Base-by-base conservation (phyloP, 2,797 vertebrate species). In the Ciconia nigra region DNA sequence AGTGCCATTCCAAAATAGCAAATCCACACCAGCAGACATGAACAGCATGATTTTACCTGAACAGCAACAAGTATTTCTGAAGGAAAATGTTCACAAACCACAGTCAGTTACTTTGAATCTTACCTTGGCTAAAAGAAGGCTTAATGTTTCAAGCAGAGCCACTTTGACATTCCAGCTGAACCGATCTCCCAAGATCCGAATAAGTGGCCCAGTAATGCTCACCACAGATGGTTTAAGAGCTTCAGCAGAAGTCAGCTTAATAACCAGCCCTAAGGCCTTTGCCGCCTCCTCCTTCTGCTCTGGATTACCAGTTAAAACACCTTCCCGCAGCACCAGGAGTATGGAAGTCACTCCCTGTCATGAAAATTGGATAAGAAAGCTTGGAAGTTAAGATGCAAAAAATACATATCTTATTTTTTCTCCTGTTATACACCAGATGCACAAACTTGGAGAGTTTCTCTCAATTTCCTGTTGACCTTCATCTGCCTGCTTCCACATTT, bases 231-330 rank as follows among this genome's bases (percentile, higher is more conserved):
- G 99, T 42, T 99, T 98, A 77, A 99, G 98, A 42, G 99, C 99
- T 65, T 99, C 99, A 1, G 99, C 98, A 11, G 99, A 99, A 55
- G 99, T 99, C 97, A 99, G 98, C 73, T 98, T 99, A 94, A 99
- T 99, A 95, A 99, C 98, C 5, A 99, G 98, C 37, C 99, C 99
- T 83, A 99, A 95, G 2, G 99, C 99, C 97, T 99, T 99, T 58
- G 99, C 99, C 3, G 99, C 99, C 95, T 99, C 99, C 92, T 99
- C 99, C 93, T 99, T 99, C 98, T 99, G 99, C 93, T 99, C 99
- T 1, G 99, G 99, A 93, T 98, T 99, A 55, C 99, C 99, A 6
- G 99, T 99, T 93, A 99, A 98, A 94, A 99, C 98, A 5, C 99
- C 99, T 97, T 99, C 99, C 89, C 99, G 98, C 76, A 99, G 97